These are phyloP conservation scores for Paedocypris sp. DNA, from an alignment of 2,113 vertebrate species.

Conservation along the genomic window DNA sequence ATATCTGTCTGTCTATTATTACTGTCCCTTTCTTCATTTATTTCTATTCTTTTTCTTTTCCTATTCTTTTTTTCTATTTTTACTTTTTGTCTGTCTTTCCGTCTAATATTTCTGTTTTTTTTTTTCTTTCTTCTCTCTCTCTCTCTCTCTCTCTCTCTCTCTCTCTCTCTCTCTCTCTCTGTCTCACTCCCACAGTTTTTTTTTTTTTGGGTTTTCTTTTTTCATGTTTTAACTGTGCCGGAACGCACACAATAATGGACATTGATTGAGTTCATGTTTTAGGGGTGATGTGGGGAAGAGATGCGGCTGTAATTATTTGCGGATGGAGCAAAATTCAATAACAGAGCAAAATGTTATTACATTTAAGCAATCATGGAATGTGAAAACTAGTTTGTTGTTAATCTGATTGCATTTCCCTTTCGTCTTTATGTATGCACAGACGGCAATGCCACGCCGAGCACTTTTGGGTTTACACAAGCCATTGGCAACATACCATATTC, in stretches of 20 bases:
- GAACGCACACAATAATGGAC: slow-evolving; percentile 55
- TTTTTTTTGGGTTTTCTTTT: background rate
- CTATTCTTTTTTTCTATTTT: no score
- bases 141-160: no score
- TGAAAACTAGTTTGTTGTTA: slow-evolving; percentile 32
- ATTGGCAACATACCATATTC: slow-evolving; percentile 6
- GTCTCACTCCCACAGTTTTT: no score
- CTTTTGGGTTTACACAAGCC: slow-evolving; percentile 4
- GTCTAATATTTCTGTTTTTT: no score
- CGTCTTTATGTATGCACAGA: background rate
- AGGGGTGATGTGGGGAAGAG: slow-evolving; percentile 39
- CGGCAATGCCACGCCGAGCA: background rate
- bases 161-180: no score
- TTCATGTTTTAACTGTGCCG: slow-evolving; percentile 46
- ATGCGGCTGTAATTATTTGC: slow-evolving; percentile 50
- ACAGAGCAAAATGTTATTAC: slow-evolving; percentile 50
- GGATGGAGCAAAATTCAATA: slow-evolving; percentile 42
- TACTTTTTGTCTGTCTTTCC: no score
- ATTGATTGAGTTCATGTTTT: slow-evolving; percentile 60
- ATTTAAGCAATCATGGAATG: slow-evolving; percentile 44
- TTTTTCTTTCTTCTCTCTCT: no score
- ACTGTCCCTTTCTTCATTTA: no score
- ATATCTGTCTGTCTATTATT: no score
- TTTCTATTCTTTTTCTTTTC: no score
- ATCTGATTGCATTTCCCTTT: slow-evolving; percentile 22